These are phyloP conservation scores for Chymomyza procnemis DNA, from an alignment of 2,888 invertebrate genomes.

Conservation along the genomic window DNA sequence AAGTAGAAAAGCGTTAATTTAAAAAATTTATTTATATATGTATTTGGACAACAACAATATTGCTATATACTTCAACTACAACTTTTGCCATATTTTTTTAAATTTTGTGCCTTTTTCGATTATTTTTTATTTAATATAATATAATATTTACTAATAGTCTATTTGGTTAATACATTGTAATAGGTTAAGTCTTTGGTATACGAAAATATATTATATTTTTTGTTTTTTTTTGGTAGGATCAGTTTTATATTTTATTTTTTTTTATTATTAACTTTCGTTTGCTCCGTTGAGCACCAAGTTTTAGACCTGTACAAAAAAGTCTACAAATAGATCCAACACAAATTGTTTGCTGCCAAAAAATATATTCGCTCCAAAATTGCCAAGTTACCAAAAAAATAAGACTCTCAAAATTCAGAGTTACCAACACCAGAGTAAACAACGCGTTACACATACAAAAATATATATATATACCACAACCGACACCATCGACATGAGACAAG, in stretches of 20 bases:
- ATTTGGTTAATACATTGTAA: conserved; percentile 58
- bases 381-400: background rate
- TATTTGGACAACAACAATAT: conserved; percentile 34
- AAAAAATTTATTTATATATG: conserved; percentile 11
- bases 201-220: conserved; percentile 35
- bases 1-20: conserved; percentile 52
- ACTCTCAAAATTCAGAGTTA: conserved; percentile 4
- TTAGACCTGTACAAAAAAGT: background rate
- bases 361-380: background rate
- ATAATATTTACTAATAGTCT: conserved; percentile 59
- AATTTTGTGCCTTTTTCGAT: conserved; percentile 31
- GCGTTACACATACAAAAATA: background rate
- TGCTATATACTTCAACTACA: conserved; percentile 38
- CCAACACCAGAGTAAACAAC: background rate
- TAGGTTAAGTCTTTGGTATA: conserved; percentile 59
- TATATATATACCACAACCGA: background rate
- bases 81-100: conserved; percentile 29
- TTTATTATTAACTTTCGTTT: conserved; percentile 12
- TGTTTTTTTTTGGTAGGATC: conserved; percentile 57
- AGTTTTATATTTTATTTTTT: conserved; percentile 20
- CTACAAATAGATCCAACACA: conserved; percentile 34
- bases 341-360: background rate
- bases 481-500: background rate
- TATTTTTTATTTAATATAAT: conserved; percentile 18
- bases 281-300: conserved; percentile 19